These are phyloP conservation scores for Digitonthophagus gazella DNA, from an alignment of 2,888 invertebrate species.

Conservation along the genomic window DNA sequence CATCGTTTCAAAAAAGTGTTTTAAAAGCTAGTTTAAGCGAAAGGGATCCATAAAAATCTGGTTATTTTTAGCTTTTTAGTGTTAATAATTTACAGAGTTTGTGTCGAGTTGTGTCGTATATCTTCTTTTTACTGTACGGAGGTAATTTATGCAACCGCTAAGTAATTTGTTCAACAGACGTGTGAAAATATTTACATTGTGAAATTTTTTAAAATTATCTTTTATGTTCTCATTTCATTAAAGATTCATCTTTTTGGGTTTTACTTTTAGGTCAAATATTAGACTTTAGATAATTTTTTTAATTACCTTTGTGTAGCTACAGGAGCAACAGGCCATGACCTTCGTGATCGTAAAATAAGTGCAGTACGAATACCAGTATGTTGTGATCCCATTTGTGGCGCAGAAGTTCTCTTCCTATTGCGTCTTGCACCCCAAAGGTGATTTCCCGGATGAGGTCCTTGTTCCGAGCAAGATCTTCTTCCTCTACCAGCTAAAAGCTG, in stretches of 20 bases:
- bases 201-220: neutral
- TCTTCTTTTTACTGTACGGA: neutral
- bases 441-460: constrained; percentile 66
- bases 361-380: constrained; percentile 57
- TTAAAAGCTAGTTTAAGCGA: neutral
- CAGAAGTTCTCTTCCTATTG: constrained; percentile 68
- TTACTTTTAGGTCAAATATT: too few relatives aligned
- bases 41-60: neutral
- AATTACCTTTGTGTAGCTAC: constrained; percentile 63
- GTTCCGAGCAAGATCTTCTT: constrained; percentile 67
- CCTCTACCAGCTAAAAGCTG: constrained; percentile 56
- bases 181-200: neutral
- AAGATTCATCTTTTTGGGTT: too few relatives aligned
- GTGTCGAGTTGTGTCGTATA: neutral
- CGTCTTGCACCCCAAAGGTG: constrained; percentile 67
- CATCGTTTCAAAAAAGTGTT: too few relatives aligned
- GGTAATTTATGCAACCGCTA: neutral
- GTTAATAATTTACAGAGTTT: neutral
- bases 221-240: too few relatives aligned
- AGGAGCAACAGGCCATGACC: constrained; percentile 77
- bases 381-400: constrained; percentile 66
- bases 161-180: neutral
- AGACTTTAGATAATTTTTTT: too few relatives aligned
- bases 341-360: constrained; percentile 66
- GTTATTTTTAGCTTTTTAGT: neutral